Conservation (phyloP, 2,888 invertebrate genomes). For the Philopedon plagiatum region DNA sequence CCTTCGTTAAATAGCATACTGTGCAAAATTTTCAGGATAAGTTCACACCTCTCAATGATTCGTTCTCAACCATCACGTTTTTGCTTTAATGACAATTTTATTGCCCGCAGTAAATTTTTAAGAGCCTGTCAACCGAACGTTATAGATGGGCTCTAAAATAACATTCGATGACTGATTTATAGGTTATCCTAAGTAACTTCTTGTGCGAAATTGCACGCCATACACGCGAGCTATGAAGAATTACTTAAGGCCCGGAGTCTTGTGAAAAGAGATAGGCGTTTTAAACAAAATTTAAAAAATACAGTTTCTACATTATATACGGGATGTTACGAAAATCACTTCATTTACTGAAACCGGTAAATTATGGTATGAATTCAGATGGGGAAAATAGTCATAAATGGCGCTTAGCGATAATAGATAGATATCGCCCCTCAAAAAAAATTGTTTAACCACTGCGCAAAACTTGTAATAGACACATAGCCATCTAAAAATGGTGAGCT, state of each 20-base stretch:
- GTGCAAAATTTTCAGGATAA: not conserved
- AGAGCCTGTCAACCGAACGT: slow-evolving; percentile 28
- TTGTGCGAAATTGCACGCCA: slow-evolving; percentile 25
- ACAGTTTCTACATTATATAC: no score
- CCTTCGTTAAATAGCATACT: no score
- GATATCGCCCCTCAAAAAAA: no score
- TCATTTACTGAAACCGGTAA: no score
- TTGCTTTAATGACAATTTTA: slow-evolving; percentile 28
- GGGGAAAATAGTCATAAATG: no score
- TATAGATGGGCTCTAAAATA: slow-evolving; percentile 33
- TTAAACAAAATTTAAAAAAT: not conserved
- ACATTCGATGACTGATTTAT: slow-evolving; percentile 38
- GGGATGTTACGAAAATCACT: no score
- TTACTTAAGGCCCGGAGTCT: not conserved
- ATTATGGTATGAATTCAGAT: no score
- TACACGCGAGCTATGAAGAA: slow-evolving; percentile 23
- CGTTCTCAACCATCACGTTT: not conserved
- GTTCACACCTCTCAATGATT: not conserved
- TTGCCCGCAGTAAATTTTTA: slow-evolving; percentile 18
- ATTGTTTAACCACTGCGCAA: no score
- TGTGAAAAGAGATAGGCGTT: not conserved
- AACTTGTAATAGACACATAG: no score
- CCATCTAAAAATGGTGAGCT: no score
- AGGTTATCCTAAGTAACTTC: slow-evolving; percentile 35
- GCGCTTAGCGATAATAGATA: no score